Evolutionary conservation across 2,888 invertebrate species (phyloP), one percentile per base, ranked within the genome.

Genomic region (Stenichneumon culpator): DNA sequence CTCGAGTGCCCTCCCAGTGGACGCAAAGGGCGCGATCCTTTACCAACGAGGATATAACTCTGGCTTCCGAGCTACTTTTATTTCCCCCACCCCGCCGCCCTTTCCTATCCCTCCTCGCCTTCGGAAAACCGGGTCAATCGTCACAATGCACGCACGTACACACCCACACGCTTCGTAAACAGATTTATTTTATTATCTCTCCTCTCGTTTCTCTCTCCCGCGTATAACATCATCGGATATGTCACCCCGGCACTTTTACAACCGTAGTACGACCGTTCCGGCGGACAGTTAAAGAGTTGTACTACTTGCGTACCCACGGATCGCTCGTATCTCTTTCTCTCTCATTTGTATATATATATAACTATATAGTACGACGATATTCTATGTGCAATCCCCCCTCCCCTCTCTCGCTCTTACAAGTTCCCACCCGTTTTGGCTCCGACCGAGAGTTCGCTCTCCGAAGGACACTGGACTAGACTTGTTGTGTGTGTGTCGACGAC

Each of bases 91-190:
- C 16, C 16, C 63, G 28, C 4, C 32, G 0, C 32, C 28, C 28
- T 63, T n/a, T 32, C 28, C 28, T 60, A 19, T 54, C 57, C 14
- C 57, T 22, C 22, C 57, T 4, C 57, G 68, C 52, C 50, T 67
- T 80, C 25, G 32, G 50, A 47, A 65, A 60, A 25, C 65, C 63
- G 63, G 6, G 28, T 57, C 22, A 36, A 47, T 32, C 73, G 54
- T 47, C 57, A 44, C 67, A 54, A 57, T 54, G 14, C 60, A 50
- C 50, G 39, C 44, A 47, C 78, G 28, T 44, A 75, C 60, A 69
- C 69, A 68, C 69, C 69, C 67, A 47, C 67, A 57, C 60, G 74
- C 74, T 50, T 75, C 54, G 50, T 63, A n/a, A 19, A 75, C 44
- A 52, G 50, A 60, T 39, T 16, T 39, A 57, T 19, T 73, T 50